Base-by-base conservation (phyloP, 2,888 invertebrate species). In the Lymantria monacha region DNA sequence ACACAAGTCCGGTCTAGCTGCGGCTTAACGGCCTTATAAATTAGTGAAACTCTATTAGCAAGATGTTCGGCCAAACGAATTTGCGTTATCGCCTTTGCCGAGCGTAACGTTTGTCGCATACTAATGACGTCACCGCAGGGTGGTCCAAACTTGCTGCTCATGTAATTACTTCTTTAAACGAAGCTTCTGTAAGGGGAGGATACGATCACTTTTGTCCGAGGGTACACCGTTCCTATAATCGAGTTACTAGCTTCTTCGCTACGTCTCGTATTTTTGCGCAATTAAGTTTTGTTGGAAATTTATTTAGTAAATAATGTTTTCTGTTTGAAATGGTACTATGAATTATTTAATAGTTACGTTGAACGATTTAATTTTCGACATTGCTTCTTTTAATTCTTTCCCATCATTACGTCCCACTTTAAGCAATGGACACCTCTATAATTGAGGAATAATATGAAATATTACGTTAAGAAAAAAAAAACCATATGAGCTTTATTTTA, bases 31-130 rank as follows among this genome's bases (percentile, higher is more conserved):
- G 82, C 77, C 89, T 89, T 89, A 88, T 89, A 91, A 91, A 91
- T 91, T 89, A 91, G 88, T 85, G 86, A 88, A 91, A 90, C 90
- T 90, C 90, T 91, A 91, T 90, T 91, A 91, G 85, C 87, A 83
- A 82, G 88, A 90, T 88, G 88, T 86, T 89, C 85, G 83, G 76
- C 80, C 83, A 89, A 89, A 87, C 88, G 89, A 90, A 90, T 90
- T 91, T 89, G 87, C 86, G 88, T 90, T 90, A 91, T 91, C 91
- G 87, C 88, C 85, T 85, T 78, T 73, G 72, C 83, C 78, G 77
- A 75, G 76, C 71, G 69, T 71, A 70, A 77, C 86, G 83, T 79
- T 80, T 66, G 74, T 70, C 78, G 91, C 87, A 91, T 91, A 89
- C 84, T 87, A 87, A 90, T 81, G 76, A 67, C 72, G 71, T 69